phyloP scores from a whole-genome alignment of 2,113 vertebrate species.

The Pachycephala philippinensis region DNA sequence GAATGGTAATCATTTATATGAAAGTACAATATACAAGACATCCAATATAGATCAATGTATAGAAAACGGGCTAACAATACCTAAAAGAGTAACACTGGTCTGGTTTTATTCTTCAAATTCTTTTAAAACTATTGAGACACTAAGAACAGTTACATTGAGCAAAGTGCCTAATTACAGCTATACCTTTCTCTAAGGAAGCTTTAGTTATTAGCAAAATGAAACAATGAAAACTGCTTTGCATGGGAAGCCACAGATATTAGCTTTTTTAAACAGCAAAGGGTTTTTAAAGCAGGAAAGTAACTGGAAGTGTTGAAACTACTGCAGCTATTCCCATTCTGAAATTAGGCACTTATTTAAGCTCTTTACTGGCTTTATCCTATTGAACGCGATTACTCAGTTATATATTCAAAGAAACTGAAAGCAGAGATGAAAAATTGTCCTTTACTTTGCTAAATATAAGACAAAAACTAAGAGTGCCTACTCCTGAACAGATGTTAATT shows the following conservation, averaged over 20 bases:
- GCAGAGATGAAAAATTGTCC: neutral
- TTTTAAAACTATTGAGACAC: neutral
- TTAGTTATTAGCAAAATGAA: neutral
- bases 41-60: neutral
- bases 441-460: neutral
- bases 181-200: neutral
- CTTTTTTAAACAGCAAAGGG: neutral
- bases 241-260: neutral
- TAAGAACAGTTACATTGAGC: neutral
- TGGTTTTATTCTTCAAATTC: neutral
- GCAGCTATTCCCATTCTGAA: neutral
- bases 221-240: neutral
- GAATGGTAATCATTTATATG: neutral
- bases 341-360: neutral
- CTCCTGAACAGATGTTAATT: slow-evolving; percentile 17
- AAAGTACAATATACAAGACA: neutral
- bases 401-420: neutral
- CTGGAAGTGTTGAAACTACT: neutral
- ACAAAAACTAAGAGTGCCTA: neutral
- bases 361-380: neutral
- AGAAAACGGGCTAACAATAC: neutral
- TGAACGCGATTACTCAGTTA: neutral
- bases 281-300: neutral
- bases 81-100: neutral
- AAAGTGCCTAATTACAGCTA: neutral